Evolutionary conservation across 2,888 invertebrate species (phyloP).

Genomic region (Spodoptera exigua): DNA sequence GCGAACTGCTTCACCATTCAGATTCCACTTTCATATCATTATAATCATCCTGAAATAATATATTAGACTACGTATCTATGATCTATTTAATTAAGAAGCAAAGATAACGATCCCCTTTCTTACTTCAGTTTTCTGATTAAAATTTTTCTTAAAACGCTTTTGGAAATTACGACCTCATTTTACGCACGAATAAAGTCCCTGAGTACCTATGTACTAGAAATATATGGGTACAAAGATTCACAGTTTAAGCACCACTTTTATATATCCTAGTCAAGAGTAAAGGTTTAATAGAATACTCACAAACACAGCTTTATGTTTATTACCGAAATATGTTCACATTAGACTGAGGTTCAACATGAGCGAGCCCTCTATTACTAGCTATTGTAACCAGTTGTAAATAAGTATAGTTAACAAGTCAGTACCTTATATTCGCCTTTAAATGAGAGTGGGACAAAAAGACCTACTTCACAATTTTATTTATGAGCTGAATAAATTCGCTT

Average conservation of each 20-base stretch:
- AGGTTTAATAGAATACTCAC: constrained; percentile 12
- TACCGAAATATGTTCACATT: constrained; percentile 3
- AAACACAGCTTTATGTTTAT: constrained; percentile 9
- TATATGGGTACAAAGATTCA: constrained; percentile 6
- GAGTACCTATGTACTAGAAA: constrained; percentile 12
- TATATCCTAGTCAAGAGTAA: constrained; percentile 5
- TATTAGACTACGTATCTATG: background rate
- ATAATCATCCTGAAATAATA: constrained; percentile 1
- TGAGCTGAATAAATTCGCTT: constrained; percentile 46
- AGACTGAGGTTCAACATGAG: background rate
- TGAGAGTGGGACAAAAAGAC: constrained; percentile 35
- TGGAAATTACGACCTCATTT: constrained; percentile 12
- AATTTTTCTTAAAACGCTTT: constrained; percentile 11
- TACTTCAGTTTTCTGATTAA: constrained; percentile 2
- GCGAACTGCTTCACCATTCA: too few relatives aligned
- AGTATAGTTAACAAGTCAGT: constrained; percentile 15
- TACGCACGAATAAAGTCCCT: constrained; percentile 20
- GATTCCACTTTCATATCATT: background rate
- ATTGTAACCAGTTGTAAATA: constrained; percentile 13
- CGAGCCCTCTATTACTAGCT: constrained; percentile 3
- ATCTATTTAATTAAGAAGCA: constrained; percentile 3
- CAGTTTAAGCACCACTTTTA: constrained; percentile 17
- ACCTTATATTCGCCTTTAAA: constrained; percentile 38
- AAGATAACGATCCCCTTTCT: background rate
- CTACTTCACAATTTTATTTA: constrained; percentile 43